Percentiles rank a stretch among this genome's conserved stretches.
Evolutionary conservation across 2,113 vertebrate species (phyloP).

Genomic region (Phainopepla nitens): DNA sequence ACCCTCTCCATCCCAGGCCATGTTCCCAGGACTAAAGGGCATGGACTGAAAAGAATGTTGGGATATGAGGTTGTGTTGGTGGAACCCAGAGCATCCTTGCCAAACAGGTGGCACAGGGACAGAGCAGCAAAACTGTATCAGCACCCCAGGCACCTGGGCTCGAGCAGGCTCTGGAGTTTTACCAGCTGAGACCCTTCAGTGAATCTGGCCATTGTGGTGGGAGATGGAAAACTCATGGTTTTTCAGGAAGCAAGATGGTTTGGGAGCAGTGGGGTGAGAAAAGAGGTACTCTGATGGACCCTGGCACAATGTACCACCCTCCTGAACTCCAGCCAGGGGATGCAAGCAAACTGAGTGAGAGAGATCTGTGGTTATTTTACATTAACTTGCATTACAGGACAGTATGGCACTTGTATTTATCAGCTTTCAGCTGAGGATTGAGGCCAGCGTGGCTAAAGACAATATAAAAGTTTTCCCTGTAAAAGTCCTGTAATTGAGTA

Average conservation of each 20-base stretch:
- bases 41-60: too few relatives aligned
- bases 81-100: not conserved
- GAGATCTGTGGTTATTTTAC: conserved; percentile 10
- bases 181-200: not conserved
- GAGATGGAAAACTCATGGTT: not conserved
- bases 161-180: not conserved
- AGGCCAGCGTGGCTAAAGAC: not conserved
- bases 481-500: conserved; percentile 43
- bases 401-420: not conserved
- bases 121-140: not conserved
- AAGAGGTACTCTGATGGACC: not conserved
- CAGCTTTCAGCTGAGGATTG: conserved; percentile 27
- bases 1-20: too few relatives aligned
- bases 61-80: not conserved
- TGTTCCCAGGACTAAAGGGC: not conserved
- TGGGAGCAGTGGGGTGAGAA: not conserved
- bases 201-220: not conserved
- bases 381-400: not conserved
- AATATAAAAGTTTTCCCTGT: conserved; percentile 1
- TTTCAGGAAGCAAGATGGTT: not conserved
- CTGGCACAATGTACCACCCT: not conserved
- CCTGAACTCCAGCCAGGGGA: not conserved
- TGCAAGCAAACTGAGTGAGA: not conserved
- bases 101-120: not conserved
- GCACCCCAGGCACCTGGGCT: not conserved